Base-by-base conservation (phyloP, 2,888 invertebrate genomes). In the Melinopterus prodromus region DNA sequence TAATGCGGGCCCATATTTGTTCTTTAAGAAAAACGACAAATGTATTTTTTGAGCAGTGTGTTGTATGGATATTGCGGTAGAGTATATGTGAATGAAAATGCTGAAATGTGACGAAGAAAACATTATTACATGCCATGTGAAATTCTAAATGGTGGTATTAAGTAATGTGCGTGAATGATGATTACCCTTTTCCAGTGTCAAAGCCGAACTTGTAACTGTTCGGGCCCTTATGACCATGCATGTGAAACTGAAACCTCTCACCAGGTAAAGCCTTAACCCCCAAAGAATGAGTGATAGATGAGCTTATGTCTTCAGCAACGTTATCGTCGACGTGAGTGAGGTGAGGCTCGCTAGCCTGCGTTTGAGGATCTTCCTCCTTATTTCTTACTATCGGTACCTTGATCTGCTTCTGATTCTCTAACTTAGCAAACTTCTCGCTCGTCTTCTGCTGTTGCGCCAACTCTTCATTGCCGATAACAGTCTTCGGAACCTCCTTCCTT, bases 111-210 rank as follows among this genome's bases (percentile, higher is more conserved):
- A 76, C 38, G 71, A 38, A 12, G 70, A 70, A 74, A 79, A 72
- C 7, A 81, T 26, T 26, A 26, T 26, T 26, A 26, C 26, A 26
- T 26, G 26, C 26, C 26, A 26, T 1, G 26, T 26, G 3, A 3
- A 26, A 26, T 26, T 26, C 26, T 1, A 26, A 26, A 26, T 26
- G 26, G 26, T 26, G 26, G 26, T 26, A 26, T 26, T 26, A 9
- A 53, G 53, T 53, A 12, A 53, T 53, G 53, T 26, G 35, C 5
- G 74, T 79, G 76, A 76, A 77, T 79, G 83, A 89, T 91, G 83
- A 89, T 91, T 90, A 96, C 96, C 96, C 96, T 90, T 94, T 93
- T 85, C 96, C 96, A 77, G 96, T 96, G 87, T 96, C 95, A 88
- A 92, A 96, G 85, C 96, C 96, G 89, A 95, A 96, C 88, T 96